Conservation (phyloP, 2,888 invertebrate genomes). For the Lampropteryx suffumata region DNA sequence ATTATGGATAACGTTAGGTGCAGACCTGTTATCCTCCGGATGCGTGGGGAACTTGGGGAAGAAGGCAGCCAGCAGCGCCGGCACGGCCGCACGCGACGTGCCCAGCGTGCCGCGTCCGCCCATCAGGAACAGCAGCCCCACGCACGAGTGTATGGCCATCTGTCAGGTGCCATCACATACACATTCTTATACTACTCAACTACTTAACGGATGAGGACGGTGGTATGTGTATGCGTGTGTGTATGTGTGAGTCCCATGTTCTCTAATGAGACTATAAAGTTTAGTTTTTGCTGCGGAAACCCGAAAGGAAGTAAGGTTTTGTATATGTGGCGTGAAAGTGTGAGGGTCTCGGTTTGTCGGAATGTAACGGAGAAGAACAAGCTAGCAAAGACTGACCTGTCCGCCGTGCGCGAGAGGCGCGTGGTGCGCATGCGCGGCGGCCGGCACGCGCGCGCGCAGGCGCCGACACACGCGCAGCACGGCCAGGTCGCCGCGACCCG, state of each 20-base stretch:
- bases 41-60: slow-evolving; percentile 99
- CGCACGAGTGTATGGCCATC: slow-evolving; percentile 97
- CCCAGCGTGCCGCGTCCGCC: slow-evolving; percentile 94
- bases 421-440: slow-evolving; percentile 54
- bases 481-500: slow-evolving; percentile 95
- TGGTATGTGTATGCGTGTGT: too few relatives aligned
- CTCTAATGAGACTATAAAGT: too few relatives aligned
- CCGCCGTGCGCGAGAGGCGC: slow-evolving; percentile 87
- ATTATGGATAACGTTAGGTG: too few relatives aligned
- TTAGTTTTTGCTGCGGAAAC: too few relatives aligned
- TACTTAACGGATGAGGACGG: too few relatives aligned
- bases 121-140: slow-evolving; percentile 96
- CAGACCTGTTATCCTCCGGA: slow-evolving; percentile 96
- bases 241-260: too few relatives aligned
- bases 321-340: too few relatives aligned
- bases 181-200: too few relatives aligned
- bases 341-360: too few relatives aligned
- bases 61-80: slow-evolving; percentile 95
- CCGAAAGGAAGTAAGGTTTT: too few relatives aligned
- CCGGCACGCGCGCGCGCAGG: slow-evolving; percentile 88
- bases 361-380: too few relatives aligned
- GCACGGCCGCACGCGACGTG: slow-evolving; percentile 92
- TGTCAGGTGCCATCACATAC: slow-evolving; percentile 82
- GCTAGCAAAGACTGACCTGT: slow-evolving; percentile 42
- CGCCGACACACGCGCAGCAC: slow-evolving; percentile 92